phyloP scores from a whole-genome alignment of 2,888 invertebrate species.

The Eurois occulta region DNA sequence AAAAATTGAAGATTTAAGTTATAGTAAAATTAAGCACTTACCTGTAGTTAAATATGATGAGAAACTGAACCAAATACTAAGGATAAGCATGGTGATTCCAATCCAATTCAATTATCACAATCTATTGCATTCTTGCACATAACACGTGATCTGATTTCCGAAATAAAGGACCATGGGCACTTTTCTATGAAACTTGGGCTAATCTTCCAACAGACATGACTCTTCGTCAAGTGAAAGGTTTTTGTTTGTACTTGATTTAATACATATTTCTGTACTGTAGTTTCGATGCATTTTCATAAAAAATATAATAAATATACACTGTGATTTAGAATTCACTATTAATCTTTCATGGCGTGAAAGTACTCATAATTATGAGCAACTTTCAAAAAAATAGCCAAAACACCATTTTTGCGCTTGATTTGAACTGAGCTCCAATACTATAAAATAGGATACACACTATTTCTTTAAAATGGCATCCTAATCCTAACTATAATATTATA shows the following conservation, averaged over 20 bases:
- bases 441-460: too few relatives aligned
- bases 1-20: neutral
- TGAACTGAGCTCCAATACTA: too few relatives aligned
- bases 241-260: too few relatives aligned
- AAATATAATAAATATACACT: neutral
- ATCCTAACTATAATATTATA: too few relatives aligned
- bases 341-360: neutral
- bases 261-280: too few relatives aligned
- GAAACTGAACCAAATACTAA: constrained; percentile 20
- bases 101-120: neutral
- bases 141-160: neutral
- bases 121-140: neutral
- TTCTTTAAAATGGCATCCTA: too few relatives aligned
- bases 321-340: too few relatives aligned
- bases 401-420: too few relatives aligned
- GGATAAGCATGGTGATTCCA: constrained; percentile 1
- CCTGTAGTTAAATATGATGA: constrained; percentile 20
- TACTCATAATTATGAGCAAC: neutral
- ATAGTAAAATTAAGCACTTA: constrained; percentile 2
- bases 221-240: too few relatives aligned
- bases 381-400: neutral
- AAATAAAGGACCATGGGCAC: neutral
- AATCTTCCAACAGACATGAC: too few relatives aligned
- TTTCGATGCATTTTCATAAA: neutral
- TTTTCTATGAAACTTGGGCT: neutral